These are phyloP conservation scores for Tortricodes alternella DNA, from an alignment of 2,888 invertebrate species.

Conservation along the genomic window DNA sequence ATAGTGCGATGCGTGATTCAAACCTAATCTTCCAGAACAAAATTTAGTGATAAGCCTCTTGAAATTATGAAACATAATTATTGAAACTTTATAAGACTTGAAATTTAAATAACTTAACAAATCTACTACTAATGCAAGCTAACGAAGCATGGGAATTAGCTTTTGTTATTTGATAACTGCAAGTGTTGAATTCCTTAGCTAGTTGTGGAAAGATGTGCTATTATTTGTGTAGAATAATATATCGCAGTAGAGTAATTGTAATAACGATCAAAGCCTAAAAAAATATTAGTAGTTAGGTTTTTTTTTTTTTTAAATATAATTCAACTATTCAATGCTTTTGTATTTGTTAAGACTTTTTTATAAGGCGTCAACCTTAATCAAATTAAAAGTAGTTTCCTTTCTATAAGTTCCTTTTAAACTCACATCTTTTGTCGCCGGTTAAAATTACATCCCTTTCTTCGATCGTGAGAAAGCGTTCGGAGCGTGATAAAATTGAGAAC, in stretches of 20 bases:
- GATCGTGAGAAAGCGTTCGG: slow-evolving; percentile 17
- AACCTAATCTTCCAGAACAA: no score
- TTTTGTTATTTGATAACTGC: background rate
- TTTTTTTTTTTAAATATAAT: no score
- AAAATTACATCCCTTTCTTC: slow-evolving; percentile 8
- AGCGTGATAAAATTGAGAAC: background rate
- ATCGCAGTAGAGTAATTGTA: background rate
- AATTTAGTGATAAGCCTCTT: no score
- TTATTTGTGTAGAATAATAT: background rate
- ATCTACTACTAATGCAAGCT: background rate
- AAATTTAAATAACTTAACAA: background rate
- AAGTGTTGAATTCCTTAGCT: background rate
- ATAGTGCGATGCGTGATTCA: no score
- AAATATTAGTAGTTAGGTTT: no score
- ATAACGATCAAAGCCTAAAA: background rate
- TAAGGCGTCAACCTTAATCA: background rate
- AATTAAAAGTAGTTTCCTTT: slow-evolving; percentile 4
- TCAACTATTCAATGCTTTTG: no score
- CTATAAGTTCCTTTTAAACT: background rate
- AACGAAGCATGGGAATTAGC: background rate
- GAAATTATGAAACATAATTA: no score
- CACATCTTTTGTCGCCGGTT: slow-evolving; percentile 2
- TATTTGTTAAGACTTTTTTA: background rate
- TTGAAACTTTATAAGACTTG: no score
- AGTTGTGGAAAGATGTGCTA: background rate